A percentile compares a stretch with the other conserved stretches of the same genome.
Conservation (phyloP, 2,797 vertebrate species). For the Sebastolobus altivelis region DNA sequence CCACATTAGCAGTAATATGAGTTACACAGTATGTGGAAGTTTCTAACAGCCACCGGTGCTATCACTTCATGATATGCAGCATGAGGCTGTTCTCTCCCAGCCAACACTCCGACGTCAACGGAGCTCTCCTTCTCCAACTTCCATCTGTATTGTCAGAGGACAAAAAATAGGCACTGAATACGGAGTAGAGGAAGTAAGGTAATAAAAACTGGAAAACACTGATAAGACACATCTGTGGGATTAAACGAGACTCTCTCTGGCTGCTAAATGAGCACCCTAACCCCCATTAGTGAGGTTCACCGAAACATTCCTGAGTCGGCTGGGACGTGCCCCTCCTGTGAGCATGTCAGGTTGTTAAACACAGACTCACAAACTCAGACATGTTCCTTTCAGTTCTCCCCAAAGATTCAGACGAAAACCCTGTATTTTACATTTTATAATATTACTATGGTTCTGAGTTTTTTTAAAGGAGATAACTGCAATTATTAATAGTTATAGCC, state of each 20-base stretch:
- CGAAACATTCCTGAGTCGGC: conserved; percentile 45
- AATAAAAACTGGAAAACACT: conserved; percentile 67
- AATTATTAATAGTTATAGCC: not conserved
- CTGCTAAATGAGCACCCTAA: conserved; percentile 65
- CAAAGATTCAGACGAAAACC: not conserved
- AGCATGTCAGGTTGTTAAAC: conserved; percentile 51
- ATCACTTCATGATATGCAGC: conserved; percentile 8
- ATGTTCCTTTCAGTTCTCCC: not conserved
- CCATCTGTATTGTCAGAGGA: conserved; percentile 39
- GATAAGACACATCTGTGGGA: conserved; percentile 73
- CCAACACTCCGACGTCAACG: conserved; percentile 11
- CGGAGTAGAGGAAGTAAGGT: conserved; percentile 49
- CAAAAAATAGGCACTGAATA: conserved; percentile 17
- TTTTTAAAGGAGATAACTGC: not conserved
- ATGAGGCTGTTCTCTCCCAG: conserved; percentile 10
- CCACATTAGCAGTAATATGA: not conserved
- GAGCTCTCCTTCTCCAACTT: conserved; percentile 26
- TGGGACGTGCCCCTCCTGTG: conserved; percentile 9
- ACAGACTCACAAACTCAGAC: conserved; percentile 28
- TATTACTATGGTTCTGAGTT: not conserved
- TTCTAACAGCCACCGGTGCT: not conserved
- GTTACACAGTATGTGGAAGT: conserved; percentile 2
- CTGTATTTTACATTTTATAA: not conserved
- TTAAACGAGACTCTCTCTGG: conserved; percentile 58
- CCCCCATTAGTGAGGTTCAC: conserved; percentile 70